A percentile compares a stretch with the other conserved stretches of the same genome.
phyloP scores from a whole-genome alignment of 2,113 vertebrate species.

The Prunella fulvescens region DNA sequence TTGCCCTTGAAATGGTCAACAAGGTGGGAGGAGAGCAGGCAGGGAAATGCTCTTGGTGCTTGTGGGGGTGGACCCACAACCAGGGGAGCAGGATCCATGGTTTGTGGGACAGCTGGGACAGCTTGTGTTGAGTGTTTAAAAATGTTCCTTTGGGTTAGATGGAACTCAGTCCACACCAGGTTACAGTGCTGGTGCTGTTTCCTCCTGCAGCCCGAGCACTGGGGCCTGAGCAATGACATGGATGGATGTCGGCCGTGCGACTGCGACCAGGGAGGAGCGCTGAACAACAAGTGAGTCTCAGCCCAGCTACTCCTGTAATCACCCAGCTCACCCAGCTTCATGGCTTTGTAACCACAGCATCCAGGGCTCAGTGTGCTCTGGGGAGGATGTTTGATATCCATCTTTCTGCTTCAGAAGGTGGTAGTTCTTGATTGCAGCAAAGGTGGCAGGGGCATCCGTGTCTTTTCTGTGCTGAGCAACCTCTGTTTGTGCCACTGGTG shows the following conservation, averaged over 20 bases:
- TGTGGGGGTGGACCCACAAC: background rate
- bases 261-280: conserved; percentile 88
- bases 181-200: background rate
- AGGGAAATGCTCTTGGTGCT: background rate
- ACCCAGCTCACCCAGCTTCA: background rate
- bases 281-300: conserved; percentile 87
- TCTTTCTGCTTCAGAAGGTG: background rate
- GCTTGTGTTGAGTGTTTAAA: background rate
- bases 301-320: background rate
- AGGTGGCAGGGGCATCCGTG: background rate
- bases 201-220: conserved; percentile 84
- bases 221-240: conserved; percentile 95
- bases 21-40: background rate
- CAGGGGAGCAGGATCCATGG: background rate
- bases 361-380: background rate
- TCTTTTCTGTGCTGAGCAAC: background rate
- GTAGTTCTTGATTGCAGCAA: background rate
- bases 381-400: background rate
- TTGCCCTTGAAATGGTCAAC: background rate
- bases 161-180: rapidly evolving
- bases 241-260: conserved; percentile 95
- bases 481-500: background rate
- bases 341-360: background rate
- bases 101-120: background rate
- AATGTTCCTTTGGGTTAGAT: background rate